phyloP scores from a whole-genome alignment of 2,797 vertebrate species.

The Tokudaia muenninki region DNA sequence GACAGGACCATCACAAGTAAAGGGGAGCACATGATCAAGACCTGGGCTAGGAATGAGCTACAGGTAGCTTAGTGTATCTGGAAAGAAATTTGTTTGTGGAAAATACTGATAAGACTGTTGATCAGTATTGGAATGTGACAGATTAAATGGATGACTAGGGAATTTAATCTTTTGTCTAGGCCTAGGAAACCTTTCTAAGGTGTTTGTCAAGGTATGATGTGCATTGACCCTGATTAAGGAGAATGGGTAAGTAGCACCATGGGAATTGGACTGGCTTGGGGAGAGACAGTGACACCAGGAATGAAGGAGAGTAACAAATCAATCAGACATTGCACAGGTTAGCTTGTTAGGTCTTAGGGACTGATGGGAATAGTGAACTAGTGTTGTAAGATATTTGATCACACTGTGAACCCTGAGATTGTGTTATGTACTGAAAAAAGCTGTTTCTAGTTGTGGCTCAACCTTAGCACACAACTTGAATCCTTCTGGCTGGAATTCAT shows the following conservation, averaged over 20 bases:
- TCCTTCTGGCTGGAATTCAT: neutral
- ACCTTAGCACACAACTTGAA: neutral
- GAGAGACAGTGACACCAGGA: neutral
- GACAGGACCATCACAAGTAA: neutral
- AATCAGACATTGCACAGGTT: neutral
- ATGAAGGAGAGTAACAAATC: neutral
- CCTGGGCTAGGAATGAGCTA: neutral
- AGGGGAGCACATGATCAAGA: neutral
- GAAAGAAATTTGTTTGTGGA: neutral
- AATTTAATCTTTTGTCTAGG: conserved; percentile 4
- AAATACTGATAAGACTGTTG: neutral
- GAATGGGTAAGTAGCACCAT: neutral
- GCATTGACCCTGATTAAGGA: neutral
- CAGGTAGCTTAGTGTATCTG: neutral
- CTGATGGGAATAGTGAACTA: conserved; percentile 1
- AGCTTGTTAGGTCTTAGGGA: neutral
- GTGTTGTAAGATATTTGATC: neutral
- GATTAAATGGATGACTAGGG: neutral
- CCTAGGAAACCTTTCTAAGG: conserved; percentile 45
- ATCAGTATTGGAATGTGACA: neutral
- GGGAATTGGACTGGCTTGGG: neutral
- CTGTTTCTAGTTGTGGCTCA: neutral
- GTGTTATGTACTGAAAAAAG: neutral
- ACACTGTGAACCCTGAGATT: neutral
- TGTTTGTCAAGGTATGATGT: conserved; percentile 31